Evolutionary conservation across 2,797 vertebrate genomes (phyloP).

Genomic region (Gallinago stenura): DNA sequence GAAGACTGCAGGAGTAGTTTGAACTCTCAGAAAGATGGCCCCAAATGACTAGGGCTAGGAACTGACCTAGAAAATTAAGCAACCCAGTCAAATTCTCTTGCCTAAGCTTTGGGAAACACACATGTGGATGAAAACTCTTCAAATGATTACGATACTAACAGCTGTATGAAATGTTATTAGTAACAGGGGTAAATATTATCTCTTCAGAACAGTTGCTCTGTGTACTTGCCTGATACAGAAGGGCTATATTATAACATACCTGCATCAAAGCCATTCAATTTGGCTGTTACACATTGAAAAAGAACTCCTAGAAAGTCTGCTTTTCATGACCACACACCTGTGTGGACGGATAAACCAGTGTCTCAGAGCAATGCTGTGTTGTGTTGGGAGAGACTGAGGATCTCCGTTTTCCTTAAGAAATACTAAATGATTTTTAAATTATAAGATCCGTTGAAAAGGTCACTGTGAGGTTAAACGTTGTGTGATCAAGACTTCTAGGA

Average conservation of each 20-base stretch:
- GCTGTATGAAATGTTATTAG: neutral
- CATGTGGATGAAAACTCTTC: neutral
- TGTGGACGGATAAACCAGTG: neutral
- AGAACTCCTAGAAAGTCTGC: neutral
- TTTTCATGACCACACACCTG: neutral
- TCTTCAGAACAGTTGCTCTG: neutral
- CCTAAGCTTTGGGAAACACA: neutral
- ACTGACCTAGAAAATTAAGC: neutral
- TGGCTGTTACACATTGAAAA: neutral
- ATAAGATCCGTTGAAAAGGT: neutral
- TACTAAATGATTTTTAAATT: neutral
- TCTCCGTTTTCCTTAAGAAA: neutral
- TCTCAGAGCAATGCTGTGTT: neutral
- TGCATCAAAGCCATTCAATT: neutral
- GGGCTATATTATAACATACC: neutral
- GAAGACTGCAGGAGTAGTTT: neutral
- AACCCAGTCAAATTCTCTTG: neutral
- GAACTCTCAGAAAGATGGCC: neutral
- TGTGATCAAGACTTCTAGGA: neutral
- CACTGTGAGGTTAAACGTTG: neutral
- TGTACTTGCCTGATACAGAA: neutral
- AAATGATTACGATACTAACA: neutral
- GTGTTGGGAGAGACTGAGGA: neutral
- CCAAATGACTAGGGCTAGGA: neutral
- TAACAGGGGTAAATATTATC: neutral